Conservation (phyloP, 2,113 vertebrate species). For the Microtus oregoni region DNA sequence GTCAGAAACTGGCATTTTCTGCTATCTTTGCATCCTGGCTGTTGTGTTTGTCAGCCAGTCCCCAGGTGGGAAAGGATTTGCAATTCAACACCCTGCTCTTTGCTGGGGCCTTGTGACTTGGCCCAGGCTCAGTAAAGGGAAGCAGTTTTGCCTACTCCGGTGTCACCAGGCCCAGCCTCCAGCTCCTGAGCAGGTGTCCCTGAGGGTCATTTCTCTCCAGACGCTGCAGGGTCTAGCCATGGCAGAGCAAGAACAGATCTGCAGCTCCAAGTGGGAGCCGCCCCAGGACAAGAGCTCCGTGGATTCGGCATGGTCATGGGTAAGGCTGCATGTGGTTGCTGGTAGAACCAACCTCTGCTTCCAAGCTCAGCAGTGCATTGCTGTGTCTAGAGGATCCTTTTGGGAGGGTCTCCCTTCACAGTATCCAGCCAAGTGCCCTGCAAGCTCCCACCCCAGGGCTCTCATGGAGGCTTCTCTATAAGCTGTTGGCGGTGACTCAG, state of each 20-base stretch:
- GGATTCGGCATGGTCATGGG: constrained; percentile 76
- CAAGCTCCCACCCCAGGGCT: neutral
- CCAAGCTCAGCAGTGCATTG: accelerated
- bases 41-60: neutral
- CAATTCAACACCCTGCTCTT: constrained; percentile 74
- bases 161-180: neutral
- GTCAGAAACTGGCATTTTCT: neutral
- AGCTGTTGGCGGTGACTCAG: neutral
- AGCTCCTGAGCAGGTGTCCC: neutral
- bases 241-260: neutral
- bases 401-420: neutral
- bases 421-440: neutral
- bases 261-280: neutral
- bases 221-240: neutral
- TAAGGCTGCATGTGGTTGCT: constrained; percentile 45
- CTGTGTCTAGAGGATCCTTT: accelerated
- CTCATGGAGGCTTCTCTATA: neutral
- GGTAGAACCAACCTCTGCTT: neutral
- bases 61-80: constrained; percentile 77
- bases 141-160: neutral
- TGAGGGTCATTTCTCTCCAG: neutral
- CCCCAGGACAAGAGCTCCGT: neutral
- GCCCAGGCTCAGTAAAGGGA: constrained; percentile 36
- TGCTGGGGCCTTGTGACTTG: constrained; percentile 76
- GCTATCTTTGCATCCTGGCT: neutral